Conservation (phyloP, 2,888 invertebrate species). For the Alitta virens region DNA sequence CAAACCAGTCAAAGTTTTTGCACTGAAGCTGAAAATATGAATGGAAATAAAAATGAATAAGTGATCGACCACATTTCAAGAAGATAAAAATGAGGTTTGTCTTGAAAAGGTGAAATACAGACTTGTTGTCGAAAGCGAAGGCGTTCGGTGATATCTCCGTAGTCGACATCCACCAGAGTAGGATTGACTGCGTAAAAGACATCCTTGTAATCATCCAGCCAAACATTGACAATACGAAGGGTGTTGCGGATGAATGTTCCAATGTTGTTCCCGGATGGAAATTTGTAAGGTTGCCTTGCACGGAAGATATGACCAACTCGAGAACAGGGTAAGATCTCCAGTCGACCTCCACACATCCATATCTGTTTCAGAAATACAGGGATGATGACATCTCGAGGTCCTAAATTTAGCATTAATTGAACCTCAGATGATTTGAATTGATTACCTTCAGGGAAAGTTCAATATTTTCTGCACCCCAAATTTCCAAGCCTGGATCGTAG, state of each 20-base stretch:
- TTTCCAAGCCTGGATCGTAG: slow-evolving; percentile 95
- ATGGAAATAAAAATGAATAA: background rate
- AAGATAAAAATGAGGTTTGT: background rate
- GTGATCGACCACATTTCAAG: background rate
- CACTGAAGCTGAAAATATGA: background rate
- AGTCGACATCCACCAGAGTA: background rate
- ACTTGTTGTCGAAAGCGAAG: background rate
- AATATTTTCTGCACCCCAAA: slow-evolving; percentile 97
- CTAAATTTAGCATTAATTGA: no score
- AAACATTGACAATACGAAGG: slow-evolving; percentile 4
- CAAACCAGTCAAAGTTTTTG: slow-evolving; percentile 10
- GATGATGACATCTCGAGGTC: no score
- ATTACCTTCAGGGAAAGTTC: slow-evolving; percentile 60
- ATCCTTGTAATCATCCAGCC: slow-evolving; percentile 13
- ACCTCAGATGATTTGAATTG: no score
- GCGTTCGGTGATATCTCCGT: slow-evolving; percentile 6
- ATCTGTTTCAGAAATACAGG: background rate
- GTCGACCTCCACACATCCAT: slow-evolving; percentile 10
- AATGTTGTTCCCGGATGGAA: slow-evolving; percentile 6
- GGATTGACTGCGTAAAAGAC: slow-evolving; percentile 1
- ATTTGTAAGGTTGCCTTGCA: slow-evolving; percentile 6
- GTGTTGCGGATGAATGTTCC: slow-evolving; percentile 4
- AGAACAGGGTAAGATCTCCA: slow-evolving; percentile 13
- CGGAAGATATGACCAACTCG: slow-evolving; percentile 12
- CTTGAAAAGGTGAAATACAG: background rate